Base-by-base conservation (phyloP, 2,113 vertebrate species). In the Dicentrarchus labrax region DNA sequence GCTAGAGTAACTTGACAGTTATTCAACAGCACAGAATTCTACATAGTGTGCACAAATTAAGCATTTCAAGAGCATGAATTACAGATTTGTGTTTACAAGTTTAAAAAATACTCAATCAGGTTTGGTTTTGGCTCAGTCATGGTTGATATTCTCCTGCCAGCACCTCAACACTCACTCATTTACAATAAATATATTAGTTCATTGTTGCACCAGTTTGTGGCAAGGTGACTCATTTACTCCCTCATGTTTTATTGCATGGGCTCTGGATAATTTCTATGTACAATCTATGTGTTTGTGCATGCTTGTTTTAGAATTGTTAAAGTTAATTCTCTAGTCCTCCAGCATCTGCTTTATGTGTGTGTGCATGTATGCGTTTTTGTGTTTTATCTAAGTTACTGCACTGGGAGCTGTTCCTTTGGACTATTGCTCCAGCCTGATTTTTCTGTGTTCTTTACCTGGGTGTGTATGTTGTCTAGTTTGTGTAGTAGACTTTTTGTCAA, bases 401-500 rank as follows among this genome's bases (percentile, higher is more conserved):
- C 64, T 53, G 75, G 59, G 76, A 78, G 38, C 70, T 24, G 11
- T 87, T 85, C 41, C 65, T 64, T 13, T 22, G 50, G 5, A 4
- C 38, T 54, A 30, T 22, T 61, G 50, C 60, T 41, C 48, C 22
- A 2, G 39, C 39, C 30, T 54, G 72, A 67, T 75, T 87, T 87
- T 60, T 72, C 45, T 12, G 12, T 60, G 70, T n/a, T n/a, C 65
- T 47, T 72, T 72, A 50, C 57, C 68, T 7, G 10, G 36, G 48
- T 30, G 65, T 30, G 41, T 62, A 67, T 48, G 72, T 78, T 30
- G 30, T 30, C 1, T 30, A 30, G 79, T 80, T 82, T 30, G n/a
- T 85, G 82, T 56, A 79, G 76, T 78, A 67, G 78, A 85, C 76
- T 82, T 82, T 81, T 71, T 72, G 50, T 83, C 78, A 36, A 61